Evolutionary conservation across 2,797 vertebrate genomes (phyloP), one percentile per base, ranked within the genome.

Genomic region (Diceros bicornis): DNA sequence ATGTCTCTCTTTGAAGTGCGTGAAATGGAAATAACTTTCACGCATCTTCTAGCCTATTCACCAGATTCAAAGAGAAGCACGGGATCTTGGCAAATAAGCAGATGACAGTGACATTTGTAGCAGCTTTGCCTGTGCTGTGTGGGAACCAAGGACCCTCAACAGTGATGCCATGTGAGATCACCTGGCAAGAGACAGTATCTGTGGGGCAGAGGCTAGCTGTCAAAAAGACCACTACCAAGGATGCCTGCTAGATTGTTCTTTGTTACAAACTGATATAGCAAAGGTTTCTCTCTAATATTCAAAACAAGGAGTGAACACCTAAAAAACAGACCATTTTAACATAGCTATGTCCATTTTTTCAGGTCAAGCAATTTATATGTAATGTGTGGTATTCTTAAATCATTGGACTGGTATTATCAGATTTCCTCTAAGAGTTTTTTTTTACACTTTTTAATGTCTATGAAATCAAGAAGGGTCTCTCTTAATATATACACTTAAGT

Each of bases 1-100:
- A 23, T 44, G 64, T 57, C 78, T 72, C 75, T 72, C 82, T 87
- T 18, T 44, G 69, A 88, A 83, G 44, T 25, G 23, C 13, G 32
- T 61, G 64, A 86, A 83, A 55, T 72, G 27, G 23, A 91, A 93
- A 78, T 3, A 68, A 91, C 0, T 37, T 64, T 21, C 11, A 44
- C 64, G 10, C 5, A 32, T 23, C 20, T 32, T 92, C 47, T 55
- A 64, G n/a, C 50, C 61, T 61, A 4, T 37, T 91, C 71, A 83
- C 41, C n/a, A 84, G 41, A 88, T 37, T 93, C 77, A 93, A 59
- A 89, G 72, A 79, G 72, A 62, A 68, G 6, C 87, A 91, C 0
- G 12, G 37, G 41, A 74, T 91, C 77, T 52, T 27, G 64, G 64
- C 93, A 95, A 93, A 87, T 20, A 78, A 66, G 55, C 75, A 90